Base-by-base conservation (phyloP, 2,888 invertebrate genomes). In the Biston betularia region DNA sequence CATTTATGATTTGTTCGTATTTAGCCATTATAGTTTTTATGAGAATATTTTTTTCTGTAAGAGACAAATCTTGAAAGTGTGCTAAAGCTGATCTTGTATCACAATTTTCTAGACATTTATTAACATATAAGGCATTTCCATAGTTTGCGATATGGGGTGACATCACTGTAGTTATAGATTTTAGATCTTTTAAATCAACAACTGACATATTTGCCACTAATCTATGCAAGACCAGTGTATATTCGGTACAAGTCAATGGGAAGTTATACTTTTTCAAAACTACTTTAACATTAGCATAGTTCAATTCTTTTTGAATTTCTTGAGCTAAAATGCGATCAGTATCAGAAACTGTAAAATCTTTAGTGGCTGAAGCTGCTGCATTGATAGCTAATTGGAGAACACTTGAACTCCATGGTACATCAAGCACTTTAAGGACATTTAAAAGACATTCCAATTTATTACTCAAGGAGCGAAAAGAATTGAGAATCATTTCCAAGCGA, bases 211-310 rank as follows among this genome's bases (percentile, higher is more conserved):
- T 84, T 24, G 89, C 80, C 71, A 93, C 80, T 71, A 93, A 79
- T 80, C 91, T 93, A 72, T 92, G 88, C 45, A 93, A 80, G 35
- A 93, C 88, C 67, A 89, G 74, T 70, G 77, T 83, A 63, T 91
- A 93, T 77, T 93, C 90, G 50, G 84, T 89, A 74, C 87, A 91
- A 63, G 83, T 83, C 70, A 89, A 75, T 46, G 92, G 88, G 78
- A 90, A 90, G 76, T 93, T 92, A 75, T 93, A 91, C 79, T 93
- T 93, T 74, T 92, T 93, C 52, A 93, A 79, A 54, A 93, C 82
- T 6, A 93, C 89, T 83, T 93, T 93, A 0, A 93, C 81, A 82
- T 89, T 90, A 2, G 93, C 89, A 77, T 88, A 91, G 69, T 89
- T 89, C 7, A 93, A 73, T 84, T 93, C 93, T 70, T 86, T 88